phyloP scores from a whole-genome alignment of 2,113 vertebrate species.

The Sander vitreus region DNA sequence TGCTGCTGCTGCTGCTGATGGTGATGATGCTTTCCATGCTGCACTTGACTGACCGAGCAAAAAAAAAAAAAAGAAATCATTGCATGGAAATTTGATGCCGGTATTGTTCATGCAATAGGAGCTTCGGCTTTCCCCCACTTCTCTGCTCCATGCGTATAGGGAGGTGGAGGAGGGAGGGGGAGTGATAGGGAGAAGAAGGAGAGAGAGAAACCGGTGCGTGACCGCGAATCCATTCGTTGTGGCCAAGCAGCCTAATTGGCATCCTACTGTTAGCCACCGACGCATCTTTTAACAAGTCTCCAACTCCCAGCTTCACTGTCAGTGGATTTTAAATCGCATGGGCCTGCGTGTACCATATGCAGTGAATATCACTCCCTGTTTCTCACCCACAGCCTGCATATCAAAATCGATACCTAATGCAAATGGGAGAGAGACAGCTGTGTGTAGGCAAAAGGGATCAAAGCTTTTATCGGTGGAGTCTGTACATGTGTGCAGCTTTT shows the following conservation, averaged over 20 bases:
- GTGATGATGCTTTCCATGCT: slow-evolving; percentile 50
- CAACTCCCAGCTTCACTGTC: slow-evolving; percentile 68
- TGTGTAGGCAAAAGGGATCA: slow-evolving; percentile 40
- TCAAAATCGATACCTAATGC: slow-evolving; percentile 79
- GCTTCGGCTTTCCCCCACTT: slow-evolving; percentile 45
- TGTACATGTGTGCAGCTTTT: slow-evolving; percentile 50
- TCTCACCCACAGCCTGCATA: slow-evolving; percentile 69
- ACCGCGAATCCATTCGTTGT: slow-evolving; percentile 68
- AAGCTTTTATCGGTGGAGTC: slow-evolving; percentile 50
- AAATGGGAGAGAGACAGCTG: slow-evolving; percentile 65
- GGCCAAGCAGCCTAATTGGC: slow-evolving; percentile 81
- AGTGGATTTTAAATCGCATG: slow-evolving; percentile 61
- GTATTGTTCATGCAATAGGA: slow-evolving; percentile 71
- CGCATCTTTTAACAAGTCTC: slow-evolving; percentile 78
- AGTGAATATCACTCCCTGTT: slow-evolving; percentile 40
- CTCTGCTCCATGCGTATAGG: slow-evolving; percentile 38
- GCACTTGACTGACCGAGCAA: slow-evolving; percentile 45
- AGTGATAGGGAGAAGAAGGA: background rate
- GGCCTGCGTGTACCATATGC: slow-evolving; percentile 55
- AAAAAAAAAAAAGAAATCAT: slow-evolving; percentile 51
- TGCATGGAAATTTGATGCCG: slow-evolving; percentile 66
- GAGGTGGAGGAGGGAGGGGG: background rate
- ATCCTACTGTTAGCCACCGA: slow-evolving; percentile 78
- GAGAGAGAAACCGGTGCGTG: slow-evolving; percentile 64
- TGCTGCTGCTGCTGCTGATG: background rate